Evolutionary conservation across 2,797 vertebrate species (phyloP), one percentile per base, ranked within the genome.

Genomic region (Meda fulgida): DNA sequence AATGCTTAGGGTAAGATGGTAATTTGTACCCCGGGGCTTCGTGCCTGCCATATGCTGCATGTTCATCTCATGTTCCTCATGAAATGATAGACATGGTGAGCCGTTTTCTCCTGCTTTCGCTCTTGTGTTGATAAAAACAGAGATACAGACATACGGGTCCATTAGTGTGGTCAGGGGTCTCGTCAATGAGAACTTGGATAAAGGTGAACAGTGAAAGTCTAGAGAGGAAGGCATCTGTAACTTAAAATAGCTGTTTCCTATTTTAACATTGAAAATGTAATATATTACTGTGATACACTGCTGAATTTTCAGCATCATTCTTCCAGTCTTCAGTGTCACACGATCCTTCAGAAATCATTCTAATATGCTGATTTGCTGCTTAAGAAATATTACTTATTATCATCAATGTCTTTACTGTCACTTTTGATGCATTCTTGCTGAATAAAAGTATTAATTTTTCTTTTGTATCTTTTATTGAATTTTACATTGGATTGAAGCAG

Each of bases 21-120:
- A 67, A 66, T 77, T 81, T 75, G 71, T 43, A 63, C 72, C 82
- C 78, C 43, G 31, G 51, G 85, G 89, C 81, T 83, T 46, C n/a
- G 6, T 70, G 84, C 82, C 29, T 77, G 67, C 89, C 87, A 90
- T 90, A 90, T 90, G 89, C 85, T 78, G 29, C 48, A 79, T 79
- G 80, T 76, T 79, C 83, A 69, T 86, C 83, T 88, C 83, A 70
- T 76, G 53, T 87, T 87, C 65, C 85, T 53, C 10, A 53, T 83
- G 70, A 84, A 79, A 85, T n/a, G 55, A 26, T n/a, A 13, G 55
- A 60, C 10, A 60, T 13, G 4, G 23, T n/a, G 55, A 65, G 43
- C 2, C 2, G 8, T 29, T 76, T 67, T 40, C 60, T 83, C 72
- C 21, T 19, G 43, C 48, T 63, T 58, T 82, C 48, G 34, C 72